Conservation (phyloP, 2,113 vertebrate genomes). For the Isurus oxyrinchus region DNA sequence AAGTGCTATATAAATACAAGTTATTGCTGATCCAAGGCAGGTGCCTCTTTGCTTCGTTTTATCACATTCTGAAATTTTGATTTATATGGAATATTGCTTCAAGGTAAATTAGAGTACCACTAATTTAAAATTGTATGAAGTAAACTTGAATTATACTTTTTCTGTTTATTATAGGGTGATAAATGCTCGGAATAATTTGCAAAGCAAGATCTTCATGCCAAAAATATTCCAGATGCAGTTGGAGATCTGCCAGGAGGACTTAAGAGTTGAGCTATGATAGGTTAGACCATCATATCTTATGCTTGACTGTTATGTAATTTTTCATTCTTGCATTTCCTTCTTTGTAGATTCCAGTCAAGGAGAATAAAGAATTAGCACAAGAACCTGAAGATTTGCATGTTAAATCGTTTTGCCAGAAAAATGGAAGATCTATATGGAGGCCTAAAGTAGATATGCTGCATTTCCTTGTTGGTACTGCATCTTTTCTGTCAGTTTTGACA, state of each 20-base stretch:
- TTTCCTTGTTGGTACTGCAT: neutral
- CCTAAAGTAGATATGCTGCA: neutral
- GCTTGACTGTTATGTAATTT: neutral
- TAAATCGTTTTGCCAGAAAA: neutral
- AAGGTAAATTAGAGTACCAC: neutral
- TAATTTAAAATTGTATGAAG: neutral
- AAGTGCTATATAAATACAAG: neutral
- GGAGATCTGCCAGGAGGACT: neutral
- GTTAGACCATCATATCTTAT: neutral
- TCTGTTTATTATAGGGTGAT: neutral
- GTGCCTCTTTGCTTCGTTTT: neutral
- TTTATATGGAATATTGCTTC: neutral
- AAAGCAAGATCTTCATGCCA: neutral
- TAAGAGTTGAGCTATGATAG: neutral
- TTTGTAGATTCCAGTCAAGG: neutral
- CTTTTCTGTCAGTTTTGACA: neutral
- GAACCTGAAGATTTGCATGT: neutral
- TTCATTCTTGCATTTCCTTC: neutral
- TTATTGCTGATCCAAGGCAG: neutral
- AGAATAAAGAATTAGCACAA: neutral
- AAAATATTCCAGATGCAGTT: neutral
- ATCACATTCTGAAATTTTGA: neutral
- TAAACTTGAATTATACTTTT: neutral
- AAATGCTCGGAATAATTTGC: neutral
- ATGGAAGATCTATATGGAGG: neutral